Evolutionary conservation across 2,113 vertebrate species (phyloP).

Genomic region (Melanotaenia duboulayi): DNA sequence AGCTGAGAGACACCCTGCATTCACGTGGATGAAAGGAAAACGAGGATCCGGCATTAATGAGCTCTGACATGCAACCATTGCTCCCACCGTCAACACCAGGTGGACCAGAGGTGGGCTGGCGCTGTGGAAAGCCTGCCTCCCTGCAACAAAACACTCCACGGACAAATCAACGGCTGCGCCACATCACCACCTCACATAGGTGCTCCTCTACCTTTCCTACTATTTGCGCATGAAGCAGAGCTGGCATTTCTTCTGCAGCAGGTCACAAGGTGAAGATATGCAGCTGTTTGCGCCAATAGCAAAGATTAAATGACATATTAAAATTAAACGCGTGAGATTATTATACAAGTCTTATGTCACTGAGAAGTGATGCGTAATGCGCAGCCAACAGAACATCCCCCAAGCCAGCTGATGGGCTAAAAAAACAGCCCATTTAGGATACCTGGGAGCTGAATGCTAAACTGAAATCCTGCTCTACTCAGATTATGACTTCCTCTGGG

Average conservation of each 20-base stretch:
- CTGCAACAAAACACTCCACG: conserved; percentile 19
- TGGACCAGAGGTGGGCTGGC: conserved; percentile 42
- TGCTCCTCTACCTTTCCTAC: conserved; percentile 45
- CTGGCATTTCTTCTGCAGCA: conserved; percentile 8
- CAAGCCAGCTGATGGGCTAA: conserved; percentile 45
- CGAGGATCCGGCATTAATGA: conserved; percentile 57
- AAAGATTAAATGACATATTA: conserved; percentile 38
- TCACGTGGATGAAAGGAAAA: conserved; percentile 58
- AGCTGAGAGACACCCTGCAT: conserved; percentile 56
- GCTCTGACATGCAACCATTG: conserved; percentile 65
- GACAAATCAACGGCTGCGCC: conserved; percentile 41
- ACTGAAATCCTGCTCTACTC: conserved; percentile 14
- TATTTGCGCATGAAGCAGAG: conserved; percentile 26
- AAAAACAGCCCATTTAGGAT: conserved; percentile 27
- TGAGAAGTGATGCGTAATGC: conserved; percentile 66
- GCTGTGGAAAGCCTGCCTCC: conserved; percentile 2
- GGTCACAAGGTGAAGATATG: conserved; percentile 33
- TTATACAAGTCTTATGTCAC: conserved; percentile 75
- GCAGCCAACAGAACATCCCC: conserved; percentile 59
- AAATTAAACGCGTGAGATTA: conserved; percentile 55
- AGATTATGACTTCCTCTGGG: conserved; percentile 19
- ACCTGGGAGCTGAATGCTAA: conserved; percentile 47
- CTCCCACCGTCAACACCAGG: conserved; percentile 59
- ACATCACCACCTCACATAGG: conserved; percentile 60
- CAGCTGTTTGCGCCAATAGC: conserved; percentile 57